Evolutionary conservation across 1,140 invertebrate species (phyloP), one percentile per base, ranked within the genome.

Genomic region (Hirudo medicinalis): DNA sequence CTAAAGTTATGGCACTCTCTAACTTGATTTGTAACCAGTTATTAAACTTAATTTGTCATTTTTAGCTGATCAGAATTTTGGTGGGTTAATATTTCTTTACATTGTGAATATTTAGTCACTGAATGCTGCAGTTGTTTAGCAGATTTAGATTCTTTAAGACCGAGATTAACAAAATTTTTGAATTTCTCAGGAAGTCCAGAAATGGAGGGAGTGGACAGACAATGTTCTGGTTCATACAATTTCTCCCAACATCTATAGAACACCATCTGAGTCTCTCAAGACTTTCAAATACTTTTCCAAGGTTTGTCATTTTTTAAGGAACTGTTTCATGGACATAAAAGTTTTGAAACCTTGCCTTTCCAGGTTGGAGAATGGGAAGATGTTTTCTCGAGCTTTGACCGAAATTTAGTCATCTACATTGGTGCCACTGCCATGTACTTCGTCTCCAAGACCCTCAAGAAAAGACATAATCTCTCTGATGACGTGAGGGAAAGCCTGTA

Each of bases 241-340:
- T 57, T 97, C 95, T 5, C 96, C 96, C 17, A 99, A 99, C 84
- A 92, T 97, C 68, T 99, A 99, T 78, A 86, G 92, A 72, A 92
- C 90, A 0, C 80, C 85, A 6, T 79, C 81, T 6, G 96, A 99
- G 85, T 86, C 95, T 11, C 68, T 78, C 6, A 74, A 79, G 43
- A 76, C 80, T 2, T 81, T 82, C 69, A 68, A 75, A 6, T 78
- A 79, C 68, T 81, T 80, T 73, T 78, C 78, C 13, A 63, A 63
- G 57, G 57, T 63, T 15, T 20, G 6, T 27, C 3, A 32, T 63
- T 13, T 27, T 27, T 27, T 63, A 15, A 63, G 29, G 1, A 11
- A 13, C 25, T 9, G 1, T 20, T 27, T 32, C 25, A 54, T 25
- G 11, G 22, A 17, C 43, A 70, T 43, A 36, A 49, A n/a, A 2